Base-by-base conservation (phyloP, 1,140 invertebrate species). In the Cydia amplana region DNA sequence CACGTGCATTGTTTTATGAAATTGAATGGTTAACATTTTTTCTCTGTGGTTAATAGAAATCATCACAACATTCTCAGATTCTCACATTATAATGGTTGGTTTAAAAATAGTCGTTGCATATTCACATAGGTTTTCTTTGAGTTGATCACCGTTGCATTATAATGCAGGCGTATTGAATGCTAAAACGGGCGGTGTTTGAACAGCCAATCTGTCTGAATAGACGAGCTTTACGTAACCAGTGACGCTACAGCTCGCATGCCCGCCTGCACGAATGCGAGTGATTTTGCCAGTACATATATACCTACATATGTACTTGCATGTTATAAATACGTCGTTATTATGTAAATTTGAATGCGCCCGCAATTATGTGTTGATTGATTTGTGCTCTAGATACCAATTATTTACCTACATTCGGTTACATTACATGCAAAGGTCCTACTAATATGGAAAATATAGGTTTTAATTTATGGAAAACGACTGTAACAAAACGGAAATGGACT, bases 201-300 rank as follows among this genome's bases (percentile, higher is more conserved):
- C 65, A 70, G 65, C 65, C 65, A 70, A 70, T 70, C 65, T 70
- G 65, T 70, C 65, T 70, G 28, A 18, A 40, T 65, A 65, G 55
- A 60, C 28, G 28, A 36, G 25, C 28, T 70, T 67, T 70, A 70
- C 65, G 28, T 70, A 70, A 70, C 65, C 16, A 40, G n/a, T 70
- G 65, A 28, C 25, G 25, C 64, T 67, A 23, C 65, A 60, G 55
- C 55, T 60, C 18, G 55, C 55, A 60, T 23, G 55, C 18, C 20
- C 55, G 20, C 18, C 20, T 23, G 55, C 55, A 23, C 55, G 55
- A 60, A 10, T 23, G 20, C 55, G 55, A 60, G 55, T 60, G 55
- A 60, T 60, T 60, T 60, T 20, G 16, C 55, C 55, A 60, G 12
- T 46, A 46, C 43, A 60, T 46, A 46, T 14, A 60, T 3, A 28